phyloP scores from a whole-genome alignment of 2,797 vertebrate species.

The Podarcis siculus region DNA sequence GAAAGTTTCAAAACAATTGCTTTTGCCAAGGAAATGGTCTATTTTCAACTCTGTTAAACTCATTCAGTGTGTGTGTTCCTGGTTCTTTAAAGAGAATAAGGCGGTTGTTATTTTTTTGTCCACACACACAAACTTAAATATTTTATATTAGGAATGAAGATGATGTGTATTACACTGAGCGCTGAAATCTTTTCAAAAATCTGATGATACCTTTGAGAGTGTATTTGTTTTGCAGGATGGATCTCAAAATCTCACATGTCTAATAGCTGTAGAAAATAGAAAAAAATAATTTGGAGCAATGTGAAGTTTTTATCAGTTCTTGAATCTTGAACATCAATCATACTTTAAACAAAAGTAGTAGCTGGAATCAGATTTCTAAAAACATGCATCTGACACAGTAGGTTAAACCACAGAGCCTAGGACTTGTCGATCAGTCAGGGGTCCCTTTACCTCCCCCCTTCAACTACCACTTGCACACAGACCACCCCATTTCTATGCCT shows the following conservation, averaged over 20 bases:
- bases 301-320: background rate
- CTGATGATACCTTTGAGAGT: background rate
- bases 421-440: too few relatives aligned
- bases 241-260: background rate
- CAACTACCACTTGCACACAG: too few relatives aligned
- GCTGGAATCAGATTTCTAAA: background rate
- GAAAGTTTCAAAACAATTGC: background rate
- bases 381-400: background rate
- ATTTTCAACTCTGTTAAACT: background rate
- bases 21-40: background rate
- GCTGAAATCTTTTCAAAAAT: background rate
- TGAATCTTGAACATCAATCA: background rate
- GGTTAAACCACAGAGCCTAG: too few relatives aligned
- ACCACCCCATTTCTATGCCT: too few relatives aligned
- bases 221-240: background rate
- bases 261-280: background rate
- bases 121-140: background rate
- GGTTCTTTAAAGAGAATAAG: background rate
- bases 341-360: background rate
- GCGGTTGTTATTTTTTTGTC: background rate
- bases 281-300: background rate
- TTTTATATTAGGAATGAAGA: background rate
- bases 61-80: background rate
- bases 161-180: background rate
- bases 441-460: too few relatives aligned